phyloP scores from a whole-genome alignment of 1,140 invertebrate genomes.

The Oncopodura yosiiana region DNA sequence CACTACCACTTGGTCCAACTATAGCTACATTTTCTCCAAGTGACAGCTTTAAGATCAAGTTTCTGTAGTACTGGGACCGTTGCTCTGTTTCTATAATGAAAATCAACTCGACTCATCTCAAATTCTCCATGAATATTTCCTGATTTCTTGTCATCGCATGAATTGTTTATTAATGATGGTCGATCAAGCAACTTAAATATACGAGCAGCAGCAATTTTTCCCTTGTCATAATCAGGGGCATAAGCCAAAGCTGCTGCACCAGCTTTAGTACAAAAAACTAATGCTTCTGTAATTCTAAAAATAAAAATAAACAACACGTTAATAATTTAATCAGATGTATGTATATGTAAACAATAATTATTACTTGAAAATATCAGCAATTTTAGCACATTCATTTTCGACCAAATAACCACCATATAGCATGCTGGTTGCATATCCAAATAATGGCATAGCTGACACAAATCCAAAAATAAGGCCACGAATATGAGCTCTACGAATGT shows the following conservation, averaged over 20 bases:
- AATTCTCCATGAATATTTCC: not conserved
- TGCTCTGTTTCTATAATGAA: not conserved
- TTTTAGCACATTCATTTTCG: constrained; percentile 39
- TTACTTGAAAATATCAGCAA: constrained; percentile 45
- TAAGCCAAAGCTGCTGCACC: constrained; percentile 6
- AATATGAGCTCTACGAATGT: constrained; percentile 37
- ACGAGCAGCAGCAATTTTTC: constrained; percentile 13
- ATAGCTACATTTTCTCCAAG: constrained; percentile 63
- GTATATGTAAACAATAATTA: too few relatives aligned
- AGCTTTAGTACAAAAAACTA: constrained; percentile 3
- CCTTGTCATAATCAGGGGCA: constrained; percentile 39
- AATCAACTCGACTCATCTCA: not conserved
- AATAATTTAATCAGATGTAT: too few relatives aligned
- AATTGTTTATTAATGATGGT: constrained; percentile 31
- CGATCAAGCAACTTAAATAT: constrained; percentile 17
- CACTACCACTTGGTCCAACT: constrained; percentile 78
- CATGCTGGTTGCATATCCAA: constrained; percentile 45
- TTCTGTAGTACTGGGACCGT: constrained; percentile 10
- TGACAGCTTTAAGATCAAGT: constrained; percentile 44
- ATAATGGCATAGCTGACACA: constrained; percentile 43
- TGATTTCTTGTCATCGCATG: not conserved
- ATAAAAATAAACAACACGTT: not conserved
- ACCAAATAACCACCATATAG: constrained; percentile 47
- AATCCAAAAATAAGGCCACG: constrained; percentile 43
- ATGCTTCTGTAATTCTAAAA: constrained; percentile 13